Percentiles rank a stretch among this genome's conserved stretches.
phyloP scores from a whole-genome alignment of 1,140 invertebrate species.

The Globodera ellingtonae region DNA sequence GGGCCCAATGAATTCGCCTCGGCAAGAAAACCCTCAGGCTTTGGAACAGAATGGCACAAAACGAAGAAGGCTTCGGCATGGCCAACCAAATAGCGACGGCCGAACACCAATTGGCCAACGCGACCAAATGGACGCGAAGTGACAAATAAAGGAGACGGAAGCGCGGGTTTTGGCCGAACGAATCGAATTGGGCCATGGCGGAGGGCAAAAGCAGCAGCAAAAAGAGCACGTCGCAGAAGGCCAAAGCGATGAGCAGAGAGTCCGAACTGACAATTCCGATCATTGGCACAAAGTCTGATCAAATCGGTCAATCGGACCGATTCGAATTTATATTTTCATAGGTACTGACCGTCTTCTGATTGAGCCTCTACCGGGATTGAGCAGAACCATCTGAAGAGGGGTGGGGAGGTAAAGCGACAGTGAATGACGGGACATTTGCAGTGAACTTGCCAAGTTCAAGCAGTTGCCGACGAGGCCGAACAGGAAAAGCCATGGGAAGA shows the following conservation, averaged over 20 bases:
- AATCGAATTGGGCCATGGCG: constrained; percentile 53
- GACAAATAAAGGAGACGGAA: constrained; percentile 49
- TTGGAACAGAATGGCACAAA: background rate
- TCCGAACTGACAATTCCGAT: constrained; percentile 46
- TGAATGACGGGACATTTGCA: constrained; percentile 27
- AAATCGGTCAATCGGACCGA: constrained; percentile 4
- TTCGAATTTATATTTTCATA: background rate
- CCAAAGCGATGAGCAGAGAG: constrained; percentile 46
- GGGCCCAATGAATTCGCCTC: no score
- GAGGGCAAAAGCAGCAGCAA: constrained; percentile 46
- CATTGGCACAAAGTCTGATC: background rate
- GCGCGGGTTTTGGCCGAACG: constrained; percentile 42
- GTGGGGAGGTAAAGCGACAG: constrained; percentile 9
- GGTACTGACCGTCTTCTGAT: constrained; percentile 11
- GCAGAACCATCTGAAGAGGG: constrained; percentile 8
- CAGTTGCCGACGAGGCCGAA: constrained; percentile 50
- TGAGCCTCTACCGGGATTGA: constrained; percentile 9
- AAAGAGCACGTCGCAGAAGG: constrained; percentile 55
- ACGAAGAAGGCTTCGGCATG: background rate
- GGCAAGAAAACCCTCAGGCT: no score
- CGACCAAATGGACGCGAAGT: constrained; percentile 43
- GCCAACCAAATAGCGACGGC: constrained; percentile 51
- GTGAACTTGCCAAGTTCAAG: constrained; percentile 47
- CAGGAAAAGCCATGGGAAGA: constrained; percentile 51
- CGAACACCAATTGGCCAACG: constrained; percentile 56